phyloP scores from a whole-genome alignment of 2,113 vertebrate genomes.

The Arizona elegans region DNA sequence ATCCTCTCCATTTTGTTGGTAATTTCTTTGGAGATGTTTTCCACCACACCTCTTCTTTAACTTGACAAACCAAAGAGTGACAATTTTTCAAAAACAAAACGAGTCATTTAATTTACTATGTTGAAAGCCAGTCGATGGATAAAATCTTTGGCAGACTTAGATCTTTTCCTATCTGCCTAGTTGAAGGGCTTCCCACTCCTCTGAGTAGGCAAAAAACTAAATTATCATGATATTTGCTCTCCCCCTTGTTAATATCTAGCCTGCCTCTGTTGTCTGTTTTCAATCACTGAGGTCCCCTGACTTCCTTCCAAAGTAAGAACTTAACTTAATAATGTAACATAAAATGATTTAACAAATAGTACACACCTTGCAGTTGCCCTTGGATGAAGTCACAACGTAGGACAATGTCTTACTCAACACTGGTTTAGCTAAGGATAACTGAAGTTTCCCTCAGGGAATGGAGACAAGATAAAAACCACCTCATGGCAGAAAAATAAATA shows the following conservation, averaged over 20 bases:
- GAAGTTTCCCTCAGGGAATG: neutral
- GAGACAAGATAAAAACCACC: neutral
- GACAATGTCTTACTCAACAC: neutral
- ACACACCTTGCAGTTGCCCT: neutral
- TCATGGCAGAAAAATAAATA: neutral
- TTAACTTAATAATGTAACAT: neutral
- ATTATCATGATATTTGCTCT: neutral
- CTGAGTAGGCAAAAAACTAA: neutral
- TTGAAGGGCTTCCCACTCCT: neutral
- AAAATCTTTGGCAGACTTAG: neutral
- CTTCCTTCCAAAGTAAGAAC: neutral
- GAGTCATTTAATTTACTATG: neutral
- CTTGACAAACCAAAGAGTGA: neutral
- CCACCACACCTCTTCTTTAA: neutral
- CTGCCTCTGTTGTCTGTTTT: neutral
- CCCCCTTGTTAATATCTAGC: neutral
- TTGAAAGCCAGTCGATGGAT: neutral
- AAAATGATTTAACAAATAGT: neutral
- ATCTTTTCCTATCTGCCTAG: neutral
- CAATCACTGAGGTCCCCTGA: neutral
- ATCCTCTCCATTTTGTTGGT: neutral
- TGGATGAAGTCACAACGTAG: neutral
- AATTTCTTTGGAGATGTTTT: neutral
- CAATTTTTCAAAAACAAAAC: neutral
- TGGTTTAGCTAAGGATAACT: neutral